A percentile compares a stretch with the other conserved stretches of the same genome.
Evolutionary conservation across 2,797 vertebrate species (phyloP).

Genomic region (Paramormyrops hopkinsi): DNA sequence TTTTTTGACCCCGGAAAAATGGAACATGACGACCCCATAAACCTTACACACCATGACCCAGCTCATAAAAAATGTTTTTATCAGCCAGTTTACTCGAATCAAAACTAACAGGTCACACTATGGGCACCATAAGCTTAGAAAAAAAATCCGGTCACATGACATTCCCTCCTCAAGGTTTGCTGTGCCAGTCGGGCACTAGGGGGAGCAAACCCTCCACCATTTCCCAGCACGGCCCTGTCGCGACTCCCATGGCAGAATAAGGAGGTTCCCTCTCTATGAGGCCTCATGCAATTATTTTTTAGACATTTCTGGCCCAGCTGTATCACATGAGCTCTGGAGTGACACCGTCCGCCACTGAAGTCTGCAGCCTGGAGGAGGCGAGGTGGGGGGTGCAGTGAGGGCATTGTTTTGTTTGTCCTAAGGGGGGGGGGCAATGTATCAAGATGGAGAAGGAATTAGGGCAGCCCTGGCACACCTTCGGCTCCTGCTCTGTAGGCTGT

Average conservation of each 20-base stretch:
- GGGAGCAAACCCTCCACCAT: constrained; percentile 28
- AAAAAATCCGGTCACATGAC: background rate
- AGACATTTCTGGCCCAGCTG: constrained; percentile 33
- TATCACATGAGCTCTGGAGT: constrained; percentile 25
- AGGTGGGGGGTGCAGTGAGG: constrained; percentile 13
- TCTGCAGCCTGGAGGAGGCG: constrained; percentile 4
- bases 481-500: background rate
- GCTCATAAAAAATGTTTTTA: background rate
- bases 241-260: background rate
- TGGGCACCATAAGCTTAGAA: background rate
- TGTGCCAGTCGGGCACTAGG: constrained; percentile 28
- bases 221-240: background rate
- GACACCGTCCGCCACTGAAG: constrained; percentile 32
- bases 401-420: constrained; percentile 16
- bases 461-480: constrained; percentile 26
- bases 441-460: constrained; percentile 3
- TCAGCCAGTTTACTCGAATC: background rate
- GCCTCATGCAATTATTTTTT: constrained; percentile 22
- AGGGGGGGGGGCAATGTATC: background rate
- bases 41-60: background rate
- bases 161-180: background rate
- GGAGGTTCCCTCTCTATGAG: constrained; percentile 11
- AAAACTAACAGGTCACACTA: background rate
- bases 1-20: background rate
- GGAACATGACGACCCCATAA: background rate